Conservation (phyloP, 2,888 invertebrate species). For the Clivina fossor region DNA sequence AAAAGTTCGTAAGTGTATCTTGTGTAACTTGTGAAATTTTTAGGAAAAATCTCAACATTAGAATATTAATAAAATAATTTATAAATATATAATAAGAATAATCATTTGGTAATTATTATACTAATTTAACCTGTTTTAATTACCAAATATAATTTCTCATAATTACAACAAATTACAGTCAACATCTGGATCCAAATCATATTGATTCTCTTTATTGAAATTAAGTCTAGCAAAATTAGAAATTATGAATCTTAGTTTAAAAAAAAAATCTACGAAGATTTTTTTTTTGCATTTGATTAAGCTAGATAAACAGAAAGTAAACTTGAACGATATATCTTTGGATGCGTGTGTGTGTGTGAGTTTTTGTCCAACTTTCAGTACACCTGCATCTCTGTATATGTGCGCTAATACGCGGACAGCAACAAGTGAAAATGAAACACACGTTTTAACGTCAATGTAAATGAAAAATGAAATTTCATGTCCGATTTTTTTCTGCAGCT, state of each 20-base stretch:
- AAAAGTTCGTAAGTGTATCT: too few relatives aligned
- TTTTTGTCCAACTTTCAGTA: slow-evolving; percentile 28
- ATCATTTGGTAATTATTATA: not conserved
- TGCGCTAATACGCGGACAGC: slow-evolving; percentile 18
- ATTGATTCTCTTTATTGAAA: not conserved
- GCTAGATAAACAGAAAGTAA: slow-evolving; percentile 31
- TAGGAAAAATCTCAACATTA: not conserved
- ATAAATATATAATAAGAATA: slow-evolving; percentile 1
- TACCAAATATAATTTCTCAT: not conserved
- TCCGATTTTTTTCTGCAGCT: too few relatives aligned
- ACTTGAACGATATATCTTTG: slow-evolving; percentile 1
- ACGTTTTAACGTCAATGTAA: too few relatives aligned
- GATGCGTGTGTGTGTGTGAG: slow-evolving; percentile 17
- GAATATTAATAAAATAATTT: not conserved
- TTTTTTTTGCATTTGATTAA: slow-evolving; percentile 25
- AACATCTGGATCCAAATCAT: not conserved
- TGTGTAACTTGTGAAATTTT: too few relatives aligned
- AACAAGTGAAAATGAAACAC: slow-evolving; percentile 29
- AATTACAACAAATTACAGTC: not conserved
- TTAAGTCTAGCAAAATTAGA: not conserved
- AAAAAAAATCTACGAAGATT: too few relatives aligned
- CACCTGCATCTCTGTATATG: slow-evolving; percentile 16
- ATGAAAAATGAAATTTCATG: too few relatives aligned
- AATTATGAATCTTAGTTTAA: not conserved
- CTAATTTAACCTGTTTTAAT: not conserved